These are phyloP conservation scores for Sussaba pulchella DNA, from an alignment of 2,888 invertebrate species.

Conservation along the genomic window DNA sequence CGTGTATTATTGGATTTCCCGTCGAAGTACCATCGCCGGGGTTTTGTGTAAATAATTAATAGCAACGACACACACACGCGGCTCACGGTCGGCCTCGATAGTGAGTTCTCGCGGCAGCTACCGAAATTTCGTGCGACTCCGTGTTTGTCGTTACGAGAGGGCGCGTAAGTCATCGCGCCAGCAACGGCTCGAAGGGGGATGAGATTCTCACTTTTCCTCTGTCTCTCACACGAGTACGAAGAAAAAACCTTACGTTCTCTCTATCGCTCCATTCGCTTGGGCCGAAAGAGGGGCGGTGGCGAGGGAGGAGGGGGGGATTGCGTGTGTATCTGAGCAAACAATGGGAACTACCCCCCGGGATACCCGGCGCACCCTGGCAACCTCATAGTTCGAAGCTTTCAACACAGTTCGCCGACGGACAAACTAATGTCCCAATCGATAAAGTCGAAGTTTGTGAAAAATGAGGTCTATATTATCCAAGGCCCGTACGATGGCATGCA, in stretches of 20 bases:
- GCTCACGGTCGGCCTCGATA: constrained; percentile 46
- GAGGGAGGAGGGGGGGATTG: constrained; percentile 80
- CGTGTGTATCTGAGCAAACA: constrained; percentile 81
- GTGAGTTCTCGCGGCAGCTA: constrained; percentile 31
- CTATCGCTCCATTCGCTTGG: too few relatives aligned
- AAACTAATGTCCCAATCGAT: constrained; percentile 71
- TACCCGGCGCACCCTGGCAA: constrained; percentile 76
- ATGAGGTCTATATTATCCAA: constrained; percentile 71
- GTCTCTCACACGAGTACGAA: constrained; percentile 2
- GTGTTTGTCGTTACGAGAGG: constrained; percentile 55
- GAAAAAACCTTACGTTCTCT: too few relatives aligned
- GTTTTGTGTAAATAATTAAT: constrained; percentile 54
- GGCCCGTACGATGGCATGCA: constrained; percentile 42
- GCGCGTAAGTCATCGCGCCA: constrained; percentile 59
- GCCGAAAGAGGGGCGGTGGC: too few relatives aligned
- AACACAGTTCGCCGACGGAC: constrained; percentile 42
- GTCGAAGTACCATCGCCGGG: background rate
- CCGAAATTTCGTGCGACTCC: constrained; percentile 43
- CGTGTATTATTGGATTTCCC: background rate
- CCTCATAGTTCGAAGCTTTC: constrained; percentile 32
- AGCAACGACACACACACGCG: constrained; percentile 20
- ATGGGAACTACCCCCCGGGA: constrained; percentile 75
- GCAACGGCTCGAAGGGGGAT: constrained; percentile 55
- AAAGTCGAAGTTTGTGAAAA: constrained; percentile 67
- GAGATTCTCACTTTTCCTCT: constrained; percentile 47